Conservation (phyloP, 2,113 vertebrate genomes). For the Platichthys flesus region DNA sequence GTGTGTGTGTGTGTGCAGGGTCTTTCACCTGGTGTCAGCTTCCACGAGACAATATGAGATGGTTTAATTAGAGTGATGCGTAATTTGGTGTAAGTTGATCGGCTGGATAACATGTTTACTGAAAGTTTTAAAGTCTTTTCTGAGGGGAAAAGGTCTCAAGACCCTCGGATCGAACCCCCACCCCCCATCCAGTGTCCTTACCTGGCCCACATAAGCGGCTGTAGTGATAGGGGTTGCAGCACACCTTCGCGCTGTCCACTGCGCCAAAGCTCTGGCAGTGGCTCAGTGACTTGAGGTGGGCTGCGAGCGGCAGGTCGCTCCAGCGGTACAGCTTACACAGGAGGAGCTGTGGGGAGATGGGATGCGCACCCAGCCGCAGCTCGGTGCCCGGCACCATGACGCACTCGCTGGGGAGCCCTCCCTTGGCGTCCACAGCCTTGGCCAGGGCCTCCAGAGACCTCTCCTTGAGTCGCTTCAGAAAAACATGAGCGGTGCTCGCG, state of each 20-base stretch:
- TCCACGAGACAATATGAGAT: no score
- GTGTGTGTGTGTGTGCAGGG: no score
- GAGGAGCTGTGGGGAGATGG: conserved; percentile 86
- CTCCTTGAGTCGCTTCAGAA: conserved; percentile 93
- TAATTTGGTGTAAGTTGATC: no score
- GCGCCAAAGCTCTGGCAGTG: conserved; percentile 88
- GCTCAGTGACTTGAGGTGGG: conserved; percentile 89
- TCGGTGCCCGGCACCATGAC: conserved; percentile 88
- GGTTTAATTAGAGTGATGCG: no score
- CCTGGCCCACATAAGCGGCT: conserved; percentile 95
- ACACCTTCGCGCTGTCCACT: conserved; percentile 81
- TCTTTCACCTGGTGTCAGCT: no score
- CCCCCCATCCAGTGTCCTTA: conserved; percentile 67
- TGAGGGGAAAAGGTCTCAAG: no score
- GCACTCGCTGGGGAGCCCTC: conserved; percentile 88
- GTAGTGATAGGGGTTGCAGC: conserved; percentile 98
- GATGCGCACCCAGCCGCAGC: conserved; percentile 83
- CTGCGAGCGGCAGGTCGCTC: conserved; percentile 91
- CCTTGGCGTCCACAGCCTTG: conserved; percentile 92
- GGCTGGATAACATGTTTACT: no score
- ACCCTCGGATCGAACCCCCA: neutral
- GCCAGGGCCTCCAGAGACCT: conserved; percentile 88
- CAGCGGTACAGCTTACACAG: conserved; percentile 92
- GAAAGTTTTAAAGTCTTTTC: no score
- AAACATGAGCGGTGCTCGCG: conserved; percentile 86